Conservation (phyloP, 2,113 vertebrate species). For the Platichthys flesus region DNA sequence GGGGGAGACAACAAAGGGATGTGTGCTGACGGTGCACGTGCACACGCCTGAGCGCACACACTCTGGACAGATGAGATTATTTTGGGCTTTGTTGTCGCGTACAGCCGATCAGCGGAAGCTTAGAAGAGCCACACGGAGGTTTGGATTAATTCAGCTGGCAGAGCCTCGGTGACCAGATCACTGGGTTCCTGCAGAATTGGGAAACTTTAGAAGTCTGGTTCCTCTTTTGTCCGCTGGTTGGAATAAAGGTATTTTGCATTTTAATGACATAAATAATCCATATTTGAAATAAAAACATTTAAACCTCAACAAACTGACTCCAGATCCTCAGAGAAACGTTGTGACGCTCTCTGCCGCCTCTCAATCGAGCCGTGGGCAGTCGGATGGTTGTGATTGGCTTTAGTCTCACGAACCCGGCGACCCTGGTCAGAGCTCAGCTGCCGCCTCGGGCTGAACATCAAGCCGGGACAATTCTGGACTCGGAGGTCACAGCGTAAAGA, state of each 20-base stretch:
- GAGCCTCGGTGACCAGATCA: slow-evolving; percentile 27
- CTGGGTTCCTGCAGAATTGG: background rate
- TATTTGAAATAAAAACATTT: background rate
- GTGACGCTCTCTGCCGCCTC: too few relatives aligned
- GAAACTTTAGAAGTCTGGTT: background rate
- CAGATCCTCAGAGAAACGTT: background rate
- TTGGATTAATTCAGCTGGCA: slow-evolving; percentile 34
- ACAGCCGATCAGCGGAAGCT: slow-evolving; percentile 3
- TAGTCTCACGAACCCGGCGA: too few relatives aligned
- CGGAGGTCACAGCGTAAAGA: slow-evolving; percentile 9
- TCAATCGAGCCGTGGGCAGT: too few relatives aligned
- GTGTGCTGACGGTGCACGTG: too few relatives aligned
- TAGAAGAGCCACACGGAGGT: background rate
- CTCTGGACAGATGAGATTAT: slow-evolving; percentile 8
- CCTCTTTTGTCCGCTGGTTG: background rate
- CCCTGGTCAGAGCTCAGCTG: too few relatives aligned
- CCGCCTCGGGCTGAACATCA: background rate
- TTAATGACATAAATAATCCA: background rate
- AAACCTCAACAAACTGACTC: background rate
- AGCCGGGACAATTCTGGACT: slow-evolving; percentile 5
- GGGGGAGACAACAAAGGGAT: too few relatives aligned
- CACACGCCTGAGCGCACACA: background rate
- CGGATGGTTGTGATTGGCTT: too few relatives aligned
- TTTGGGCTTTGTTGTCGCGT: slow-evolving; percentile 18
- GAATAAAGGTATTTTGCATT: too few relatives aligned